Base-by-base conservation (phyloP, 2,797 vertebrate species). In the Somateria mollissima region DNA sequence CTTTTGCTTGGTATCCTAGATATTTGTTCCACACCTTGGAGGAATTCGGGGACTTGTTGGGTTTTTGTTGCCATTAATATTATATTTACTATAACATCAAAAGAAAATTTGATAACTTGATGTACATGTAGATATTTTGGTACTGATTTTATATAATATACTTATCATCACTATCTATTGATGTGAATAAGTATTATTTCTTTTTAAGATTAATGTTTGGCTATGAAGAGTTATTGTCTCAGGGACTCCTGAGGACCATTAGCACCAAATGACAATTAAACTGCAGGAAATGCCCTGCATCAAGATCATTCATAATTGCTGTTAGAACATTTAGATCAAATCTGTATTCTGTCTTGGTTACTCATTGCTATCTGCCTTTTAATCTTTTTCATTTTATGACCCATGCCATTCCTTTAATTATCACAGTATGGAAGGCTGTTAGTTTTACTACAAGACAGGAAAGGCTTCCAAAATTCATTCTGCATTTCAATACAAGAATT, bases 241-340 rank as follows among this genome's bases (percentile, higher is more conserved):
- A 58, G 81, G 58, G 81, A 69, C 57, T 89, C 72, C 69, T 80
- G 72, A 89, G 92, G 91, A 77, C 89, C 89, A 97, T 96, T 95
- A 97, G 89, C 87, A 94, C 75, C 89, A 95, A 89, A 91, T 93
- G 92, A 95, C 90, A 96, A 51, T 95, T 94, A 95, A 95, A 94
- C 90, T 93, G 75, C 82, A 92, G 92, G 94, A 95, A 96, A 92
- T 92, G 87, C 87, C 60, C 73, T 92, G 71, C 95, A 84, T 95
- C 87, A 82, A 84, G 79, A 96, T 97, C 37, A 21, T 90, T 86
- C 83, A 76, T 96, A 96, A 96, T 97, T 95, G 92, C 91, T 92
- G 76, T 84, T 91, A 80, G 79, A 94, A 95, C 91, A 84, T 88
- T 96, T 79, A 91, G 92, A 96, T 91, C 82, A 89, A 86, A 95